Base-by-base conservation (phyloP, 2,888 invertebrate genomes). In the Agrotis segetum region DNA sequence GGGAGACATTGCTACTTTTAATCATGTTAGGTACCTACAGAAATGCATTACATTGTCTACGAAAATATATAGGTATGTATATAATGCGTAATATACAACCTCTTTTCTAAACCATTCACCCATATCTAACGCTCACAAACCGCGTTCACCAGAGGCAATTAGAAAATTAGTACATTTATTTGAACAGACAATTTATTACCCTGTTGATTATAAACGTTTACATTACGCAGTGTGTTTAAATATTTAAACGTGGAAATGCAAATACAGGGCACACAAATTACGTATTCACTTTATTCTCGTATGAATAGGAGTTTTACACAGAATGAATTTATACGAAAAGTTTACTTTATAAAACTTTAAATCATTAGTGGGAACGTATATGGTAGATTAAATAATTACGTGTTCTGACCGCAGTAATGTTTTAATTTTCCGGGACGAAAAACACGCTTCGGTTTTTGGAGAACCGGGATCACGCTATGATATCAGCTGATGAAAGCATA, bases 131-230 rank as follows among this genome's bases (percentile, higher is more conserved):
- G 17, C 2, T 13, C 0, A 21, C 21, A 74, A 44, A 56, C 63
- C 19, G 19, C 64, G 6, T 19, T 49, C 19, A 29, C 0, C 1
- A 11, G 4, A 3, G 29, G 50, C 34, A 75, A 55, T 74, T 58
- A 62, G 11, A 7, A 66, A 79, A 77, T 61, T 58, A 44, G 24
- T 24, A 19, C 14, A 21, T 53, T 21, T 53, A 62, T 62, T 59
- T 53, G 24, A 68, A 55, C 61, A 14, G 7, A 7, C 24, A 14
- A 55, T 50, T 55, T 50, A 61, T 55, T 19, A 19, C 46, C n/a
- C 14, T 59, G 74, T 79, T 77, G 66, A 59, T 79, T 44, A 61
- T 61, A 65, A 72, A 78, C 53, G 53, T 79, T 75, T 75, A 61
- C 72, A 77, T 50, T 79, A 49, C 61, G 44, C n/a, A 34, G 24